Evolutionary conservation across 2,888 invertebrate species (phyloP).

Genomic region (Cephus runcator): DNA sequence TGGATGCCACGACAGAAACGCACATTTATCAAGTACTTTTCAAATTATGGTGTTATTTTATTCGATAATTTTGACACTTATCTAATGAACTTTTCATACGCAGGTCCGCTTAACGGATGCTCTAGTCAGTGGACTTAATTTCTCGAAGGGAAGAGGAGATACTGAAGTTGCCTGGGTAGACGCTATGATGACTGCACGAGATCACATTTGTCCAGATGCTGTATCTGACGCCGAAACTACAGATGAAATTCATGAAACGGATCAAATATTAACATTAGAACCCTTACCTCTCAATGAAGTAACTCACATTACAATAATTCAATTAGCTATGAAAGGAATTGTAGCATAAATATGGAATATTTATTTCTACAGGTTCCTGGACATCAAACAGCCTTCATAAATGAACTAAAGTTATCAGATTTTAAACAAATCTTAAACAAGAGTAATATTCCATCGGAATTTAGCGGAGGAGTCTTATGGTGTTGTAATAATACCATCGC

Average conservation of each 20-base stretch:
- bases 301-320: conserved; percentile 1
- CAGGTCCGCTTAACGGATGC: conserved; percentile 93
- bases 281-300: conserved; percentile 69
- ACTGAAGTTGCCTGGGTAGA: conserved; percentile 97
- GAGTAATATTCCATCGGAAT: conserved; percentile 84
- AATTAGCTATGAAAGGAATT: neutral
- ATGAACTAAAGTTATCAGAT: conserved; percentile 92
- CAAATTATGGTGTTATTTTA: neutral
- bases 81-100: conserved; percentile 17
- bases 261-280: conserved; percentile 76
- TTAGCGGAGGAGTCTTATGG: conserved; percentile 91
- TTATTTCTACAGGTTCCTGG: conserved; percentile 67
- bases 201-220: conserved; percentile 68
- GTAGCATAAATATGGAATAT: neutral
- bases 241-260: conserved; percentile 62
- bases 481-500: conserved; percentile 93
- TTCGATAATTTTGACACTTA: neutral
- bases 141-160: conserved; percentile 85
- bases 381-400: conserved; percentile 90
- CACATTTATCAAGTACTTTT: conserved; percentile 92
- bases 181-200: conserved; percentile 75
- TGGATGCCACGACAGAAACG: conserved; percentile 97
- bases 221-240: conserved; percentile 70
- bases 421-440: conserved; percentile 84
- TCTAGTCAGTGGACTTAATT: conserved; percentile 85